Evolutionary conservation across 2,797 vertebrate species (phyloP), one percentile per base, ranked within the genome.

Genomic region (Rhinoraja longicauda): DNA sequence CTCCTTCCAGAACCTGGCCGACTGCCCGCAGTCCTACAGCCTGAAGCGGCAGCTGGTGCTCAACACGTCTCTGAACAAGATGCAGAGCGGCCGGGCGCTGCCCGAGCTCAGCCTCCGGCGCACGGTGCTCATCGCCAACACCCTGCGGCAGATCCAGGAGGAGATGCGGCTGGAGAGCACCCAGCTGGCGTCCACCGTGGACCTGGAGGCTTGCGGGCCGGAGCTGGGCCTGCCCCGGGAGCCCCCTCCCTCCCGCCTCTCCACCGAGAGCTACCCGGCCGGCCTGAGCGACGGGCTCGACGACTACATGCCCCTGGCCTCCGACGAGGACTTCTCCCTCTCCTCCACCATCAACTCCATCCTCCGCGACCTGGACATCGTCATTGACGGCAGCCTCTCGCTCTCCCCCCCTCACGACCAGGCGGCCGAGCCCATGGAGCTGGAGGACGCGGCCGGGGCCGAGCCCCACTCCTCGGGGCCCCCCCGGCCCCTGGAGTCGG

Each of bases 71-170:
- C 93, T 98, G 67, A 96, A 96, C 93, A 98, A 98, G 95, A 97
- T 97, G 57, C 96, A 97, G 93, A 96, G 79, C 0, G 95, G 96
- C 53, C 96, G 97, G 93, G 95, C 96, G 93, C 95, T 97, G 0
- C 93, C 95, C 0, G 96, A 97, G 5, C 97, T 97, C 84, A 97
- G 96, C 94, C 96, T 98, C 90, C 95, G 96, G 0, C 94, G 97
- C 3, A 97, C 97, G 0, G 97, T 98, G 0, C 96, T 98, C 0
- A 98, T 98, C 24, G 96, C 96, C 78, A 98, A 98, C 95, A 98
- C 97, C 0, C 95, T 98, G 93, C 96, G 97, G 59, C 96, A 97
- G 93, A 96, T 96, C 94, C 95, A 96, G 94, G 95, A 95, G 0
- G 96, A 96, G 39, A 94, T 95, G 0, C 92, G 62, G 93, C 94